phyloP scores from a whole-genome alignment of 2,888 invertebrate species.

The Megamerina dolium region DNA sequence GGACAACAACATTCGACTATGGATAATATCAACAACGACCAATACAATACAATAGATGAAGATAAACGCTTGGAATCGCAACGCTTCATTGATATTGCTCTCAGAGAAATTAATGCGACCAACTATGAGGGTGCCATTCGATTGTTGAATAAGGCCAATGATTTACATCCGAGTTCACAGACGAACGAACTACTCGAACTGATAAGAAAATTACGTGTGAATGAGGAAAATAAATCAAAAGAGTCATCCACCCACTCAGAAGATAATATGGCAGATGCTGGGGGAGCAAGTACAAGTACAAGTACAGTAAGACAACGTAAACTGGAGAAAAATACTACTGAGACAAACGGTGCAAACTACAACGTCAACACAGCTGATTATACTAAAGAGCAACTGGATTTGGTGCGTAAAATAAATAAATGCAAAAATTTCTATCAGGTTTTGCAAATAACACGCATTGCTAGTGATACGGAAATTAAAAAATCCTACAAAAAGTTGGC shows the following conservation, averaged over 20 bases:
- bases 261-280: too few relatives aligned
- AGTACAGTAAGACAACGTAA: not conserved
- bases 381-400: constrained; percentile 68
- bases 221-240: too few relatives aligned
- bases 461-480: constrained; percentile 63
- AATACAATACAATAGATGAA: constrained; percentile 57
- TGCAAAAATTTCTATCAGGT: constrained; percentile 79
- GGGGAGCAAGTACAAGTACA: too few relatives aligned
- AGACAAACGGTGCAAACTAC: not conserved
- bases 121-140: constrained; percentile 60
- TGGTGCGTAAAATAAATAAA: constrained; percentile 54
- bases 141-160: constrained; percentile 60
- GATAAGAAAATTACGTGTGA: constrained; percentile 23
- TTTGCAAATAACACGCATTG: constrained; percentile 59
- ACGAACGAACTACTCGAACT: constrained; percentile 53
- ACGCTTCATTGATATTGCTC: constrained; percentile 60
- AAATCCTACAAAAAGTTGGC: constrained; percentile 70
- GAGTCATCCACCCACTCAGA: too few relatives aligned
- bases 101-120: constrained; percentile 55
- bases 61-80: constrained; percentile 66
- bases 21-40: too few relatives aligned
- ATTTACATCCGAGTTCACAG: constrained; percentile 58
- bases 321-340: not conserved
- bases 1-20: constrained; percentile 18
- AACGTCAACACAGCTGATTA: constrained; percentile 52